Evolutionary conservation across 1,140 invertebrate genomes (phyloP).

Genomic region (Atta cephalotes): DNA sequence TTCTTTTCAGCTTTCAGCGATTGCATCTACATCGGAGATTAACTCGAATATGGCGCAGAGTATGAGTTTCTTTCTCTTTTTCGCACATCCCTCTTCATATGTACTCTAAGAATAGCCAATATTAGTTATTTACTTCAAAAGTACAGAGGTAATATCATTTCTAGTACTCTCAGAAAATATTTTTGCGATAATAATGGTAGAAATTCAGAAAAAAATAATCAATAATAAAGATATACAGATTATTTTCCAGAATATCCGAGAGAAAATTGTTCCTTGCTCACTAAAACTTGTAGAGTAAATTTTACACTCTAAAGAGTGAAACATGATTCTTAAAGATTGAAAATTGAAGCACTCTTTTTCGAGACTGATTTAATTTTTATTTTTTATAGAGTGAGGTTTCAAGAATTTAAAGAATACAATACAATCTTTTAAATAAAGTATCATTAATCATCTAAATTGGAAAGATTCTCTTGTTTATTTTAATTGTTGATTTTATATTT

Average conservation of each 20-base stretch:
- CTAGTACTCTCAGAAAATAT: not conserved
- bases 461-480: not conserved
- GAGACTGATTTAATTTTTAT: too few relatives aligned
- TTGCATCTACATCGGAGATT: not conserved
- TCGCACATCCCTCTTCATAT: not conserved
- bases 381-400: too few relatives aligned
- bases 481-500: not conserved
- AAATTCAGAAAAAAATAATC: not conserved
- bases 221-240: not conserved
- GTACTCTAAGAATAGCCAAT: not conserved
- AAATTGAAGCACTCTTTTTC: too few relatives aligned
- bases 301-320: too few relatives aligned
- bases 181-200: not conserved
- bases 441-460: not conserved
- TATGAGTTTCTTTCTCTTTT: not conserved
- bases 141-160: not conserved
- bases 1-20: not conserved
- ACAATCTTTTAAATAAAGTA: not conserved
- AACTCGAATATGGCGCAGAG: conserved; percentile 9
- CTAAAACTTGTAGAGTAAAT: too few relatives aligned
- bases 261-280: not conserved
- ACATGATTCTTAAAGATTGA: too few relatives aligned
- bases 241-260: not conserved
- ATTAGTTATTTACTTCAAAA: not conserved
- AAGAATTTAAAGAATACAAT: too few relatives aligned